Base-by-base conservation (phyloP, 64 coral and sea anemone species). In the Dendronephthya gigantea region DNA sequence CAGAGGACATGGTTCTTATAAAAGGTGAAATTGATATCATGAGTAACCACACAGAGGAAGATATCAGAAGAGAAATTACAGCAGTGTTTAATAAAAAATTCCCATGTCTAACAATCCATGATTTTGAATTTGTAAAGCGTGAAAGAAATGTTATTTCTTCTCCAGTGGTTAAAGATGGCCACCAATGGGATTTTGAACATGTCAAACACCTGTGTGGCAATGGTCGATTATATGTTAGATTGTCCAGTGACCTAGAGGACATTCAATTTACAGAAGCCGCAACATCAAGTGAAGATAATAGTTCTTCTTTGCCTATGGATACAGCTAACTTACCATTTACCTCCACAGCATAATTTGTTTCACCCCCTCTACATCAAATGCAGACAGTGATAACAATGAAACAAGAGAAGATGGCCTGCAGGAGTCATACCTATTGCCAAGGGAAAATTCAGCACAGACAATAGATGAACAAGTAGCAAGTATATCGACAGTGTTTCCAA, bases 121-220 rank as follows among this genome's bases (percentile, higher is more conserved):
- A 89, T 83, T 83, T 90, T 65, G 89, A 90, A 75, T 90, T 82
- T 86, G 74, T 90, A 36, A 90, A 90, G 59, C 31, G 84, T 40
- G 89, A 86, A 62, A 48, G 75, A 27, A 87, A 90, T 36, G 58
- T 85, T 25, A 86, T 90, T 59, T 86, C 35, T 74, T 86, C 72
- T 83, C 89, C 89, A 39, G 39, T 82, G 16, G 89, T 90, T 50
- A 86, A 86, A 37, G 89, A 90, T 39, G 50, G 45, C 35, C 89
- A 83, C 76, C 59, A 81, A 34, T 90, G 89, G 84, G 89, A 90
- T 86, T 90, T 90, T 86, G 86, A 35, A 82, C 89, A 86, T 90
- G 89, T 90, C n/a, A 86, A 85, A 79, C 89, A 90, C 38, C 45
- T 89, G 27, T 89, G 87, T 83, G 87, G 81, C 10, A 83, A 89